Conservation (phyloP, 2,113 vertebrate genomes). For the Pygathrix nemaeus region DNA sequence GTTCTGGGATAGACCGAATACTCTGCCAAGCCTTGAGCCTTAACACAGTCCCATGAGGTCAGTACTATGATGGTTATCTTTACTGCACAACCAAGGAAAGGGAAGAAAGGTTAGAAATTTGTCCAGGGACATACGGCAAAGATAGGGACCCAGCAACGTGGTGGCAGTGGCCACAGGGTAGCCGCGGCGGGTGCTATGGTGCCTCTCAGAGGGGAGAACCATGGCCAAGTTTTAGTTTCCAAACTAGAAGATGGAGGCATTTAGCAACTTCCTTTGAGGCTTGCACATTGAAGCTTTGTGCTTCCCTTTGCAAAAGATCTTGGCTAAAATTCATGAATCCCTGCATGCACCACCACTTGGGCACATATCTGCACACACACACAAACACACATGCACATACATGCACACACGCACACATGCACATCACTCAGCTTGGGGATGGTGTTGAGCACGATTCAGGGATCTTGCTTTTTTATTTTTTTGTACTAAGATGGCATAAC, state of each 20-base stretch:
- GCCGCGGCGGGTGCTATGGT: rapidly evolving
- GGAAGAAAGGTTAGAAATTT: neutral
- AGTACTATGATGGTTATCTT: rapidly evolving
- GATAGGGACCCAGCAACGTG: rapidly evolving
- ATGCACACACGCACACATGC: neutral
- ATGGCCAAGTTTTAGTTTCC: rapidly evolving
- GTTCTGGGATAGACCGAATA: neutral
- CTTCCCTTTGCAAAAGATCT: neutral
- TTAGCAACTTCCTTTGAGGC: neutral
- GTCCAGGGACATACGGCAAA: neutral
- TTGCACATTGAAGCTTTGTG: rapidly evolving
- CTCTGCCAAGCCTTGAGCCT: neutral
- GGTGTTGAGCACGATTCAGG: neutral
- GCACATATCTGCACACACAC: too few relatives aligned
- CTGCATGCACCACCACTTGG: rapidly evolving
- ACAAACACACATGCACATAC: too few relatives aligned
- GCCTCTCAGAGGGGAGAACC: rapidly evolving
- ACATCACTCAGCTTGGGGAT: rapidly evolving
- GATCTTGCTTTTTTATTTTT: neutral
- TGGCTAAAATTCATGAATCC: neutral
- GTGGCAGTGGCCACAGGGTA: rapidly evolving
- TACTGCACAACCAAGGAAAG: too few relatives aligned
- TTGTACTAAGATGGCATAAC: slow-evolving; percentile 62
- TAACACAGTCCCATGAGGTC: neutral
- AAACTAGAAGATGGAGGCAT: rapidly evolving